Evolutionary conservation across 2,797 vertebrate genomes (phyloP).

Genomic region (Eleutherodactylus coqui): DNA sequence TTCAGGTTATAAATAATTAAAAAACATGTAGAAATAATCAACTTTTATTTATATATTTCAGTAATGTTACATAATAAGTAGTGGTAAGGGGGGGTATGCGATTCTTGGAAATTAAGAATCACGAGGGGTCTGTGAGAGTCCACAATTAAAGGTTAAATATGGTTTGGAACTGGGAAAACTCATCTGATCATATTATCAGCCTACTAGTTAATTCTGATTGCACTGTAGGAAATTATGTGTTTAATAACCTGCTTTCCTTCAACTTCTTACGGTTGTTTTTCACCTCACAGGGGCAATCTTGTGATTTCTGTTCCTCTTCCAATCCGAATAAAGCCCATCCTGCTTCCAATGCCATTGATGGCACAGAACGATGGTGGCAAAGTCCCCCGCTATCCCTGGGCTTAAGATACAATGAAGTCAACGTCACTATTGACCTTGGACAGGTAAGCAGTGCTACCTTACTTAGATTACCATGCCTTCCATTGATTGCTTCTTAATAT

Average conservation of each 20-base stretch:
- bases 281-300: constrained; percentile 88
- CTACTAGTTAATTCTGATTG: not conserved
- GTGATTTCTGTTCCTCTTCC: constrained; percentile 86
- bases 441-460: constrained; percentile 80
- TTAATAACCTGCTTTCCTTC: not conserved
- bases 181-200: not conserved
- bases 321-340: constrained; percentile 87
- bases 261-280: not conserved
- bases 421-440: constrained; percentile 90
- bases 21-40: too few species aligned
- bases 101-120: too few species aligned
- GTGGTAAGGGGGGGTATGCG: too few species aligned
- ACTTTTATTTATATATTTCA: too few species aligned
- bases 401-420: constrained; percentile 84
- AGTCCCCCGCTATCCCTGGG: constrained; percentile 92
- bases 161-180: too few species aligned
- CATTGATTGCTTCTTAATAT: not conserved
- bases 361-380: constrained; percentile 95
- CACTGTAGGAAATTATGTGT: not conserved
- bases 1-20: too few species aligned
- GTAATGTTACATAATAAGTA: too few species aligned
- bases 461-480: not conserved
- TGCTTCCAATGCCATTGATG: constrained; percentile 84
- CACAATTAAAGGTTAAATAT: too few species aligned
- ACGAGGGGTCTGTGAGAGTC: too few species aligned